Evolutionary conservation across 2,888 invertebrate species (phyloP).

Genomic region (Agelastica alni): DNA sequence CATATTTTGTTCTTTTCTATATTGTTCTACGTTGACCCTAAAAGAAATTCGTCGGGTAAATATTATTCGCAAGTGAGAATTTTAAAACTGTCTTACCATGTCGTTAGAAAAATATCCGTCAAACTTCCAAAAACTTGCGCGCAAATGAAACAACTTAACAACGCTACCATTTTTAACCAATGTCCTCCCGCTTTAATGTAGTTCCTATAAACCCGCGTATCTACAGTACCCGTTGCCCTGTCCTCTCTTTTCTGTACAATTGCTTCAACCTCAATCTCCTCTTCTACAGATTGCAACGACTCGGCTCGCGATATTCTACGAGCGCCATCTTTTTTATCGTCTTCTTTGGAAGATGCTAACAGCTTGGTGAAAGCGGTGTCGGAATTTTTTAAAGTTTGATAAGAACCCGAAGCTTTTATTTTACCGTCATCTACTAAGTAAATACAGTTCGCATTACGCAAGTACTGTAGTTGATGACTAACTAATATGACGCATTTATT

Average conservation of each 20-base stretch:
- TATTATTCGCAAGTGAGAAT: no score
- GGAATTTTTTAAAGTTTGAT: conserved; percentile 69
- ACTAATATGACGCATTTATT: conserved; percentile 73
- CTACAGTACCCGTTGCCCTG: conserved; percentile 63
- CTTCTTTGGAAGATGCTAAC: conserved; percentile 53
- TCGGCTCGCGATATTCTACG: conserved; percentile 57
- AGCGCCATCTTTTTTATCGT: conserved; percentile 24
- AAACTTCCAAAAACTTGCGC: conserved; percentile 64
- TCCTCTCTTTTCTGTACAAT: conserved; percentile 61
- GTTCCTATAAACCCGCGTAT: conserved; percentile 63
- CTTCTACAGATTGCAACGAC: conserved; percentile 22
- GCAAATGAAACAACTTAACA: conserved; percentile 58
- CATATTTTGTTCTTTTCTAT: conserved; percentile 61
- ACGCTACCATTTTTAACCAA: conserved; percentile 50
- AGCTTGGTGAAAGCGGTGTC: conserved; percentile 73
- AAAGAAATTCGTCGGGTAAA: no score
- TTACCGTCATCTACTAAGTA: conserved; percentile 62
- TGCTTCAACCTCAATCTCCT: conserved; percentile 24
- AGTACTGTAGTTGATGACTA: conserved; percentile 72
- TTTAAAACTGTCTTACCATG: conserved; percentile 72
- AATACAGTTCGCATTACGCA: conserved; percentile 61
- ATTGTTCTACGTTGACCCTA: conserved; percentile 51
- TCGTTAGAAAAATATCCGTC: conserved; percentile 79
- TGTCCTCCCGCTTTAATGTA: conserved; percentile 78
- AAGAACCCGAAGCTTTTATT: conserved; percentile 59